Evolutionary conservation across 2,113 vertebrate species (phyloP).

Genomic region (Rallus limicola): DNA sequence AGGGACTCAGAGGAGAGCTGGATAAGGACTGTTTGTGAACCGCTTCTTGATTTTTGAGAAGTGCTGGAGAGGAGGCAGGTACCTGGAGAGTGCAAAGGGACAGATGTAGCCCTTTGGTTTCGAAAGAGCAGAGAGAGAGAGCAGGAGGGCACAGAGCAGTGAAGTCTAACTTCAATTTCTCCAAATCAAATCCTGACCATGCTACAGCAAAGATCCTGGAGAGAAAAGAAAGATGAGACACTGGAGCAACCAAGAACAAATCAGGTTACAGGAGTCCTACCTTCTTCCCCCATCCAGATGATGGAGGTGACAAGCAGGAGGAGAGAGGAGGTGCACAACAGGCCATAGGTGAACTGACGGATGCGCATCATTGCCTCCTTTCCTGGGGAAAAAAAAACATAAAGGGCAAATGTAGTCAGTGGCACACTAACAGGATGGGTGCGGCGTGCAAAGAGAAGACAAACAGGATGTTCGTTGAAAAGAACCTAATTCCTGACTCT

Average conservation of each 20-base stretch:
- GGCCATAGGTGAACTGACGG: accelerated
- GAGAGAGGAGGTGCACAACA: neutral
- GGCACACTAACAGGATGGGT: neutral
- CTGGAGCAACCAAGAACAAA: neutral
- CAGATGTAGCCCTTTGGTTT: neutral
- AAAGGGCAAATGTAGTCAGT: neutral
- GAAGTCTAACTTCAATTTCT: neutral
- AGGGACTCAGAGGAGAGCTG: too few species aligned
- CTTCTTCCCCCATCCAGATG: neutral
- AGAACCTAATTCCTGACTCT: neutral
- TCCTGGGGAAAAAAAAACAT: neutral
- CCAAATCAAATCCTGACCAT: neutral
- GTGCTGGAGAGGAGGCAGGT: neutral
- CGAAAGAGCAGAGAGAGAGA: neutral
- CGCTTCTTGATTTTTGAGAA: neutral
- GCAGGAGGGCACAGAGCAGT: neutral
- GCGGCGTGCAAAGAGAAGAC: too few species aligned
- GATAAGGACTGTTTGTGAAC: neutral
- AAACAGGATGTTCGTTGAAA: neutral
- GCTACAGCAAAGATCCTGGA: neutral
- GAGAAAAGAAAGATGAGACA: neutral
- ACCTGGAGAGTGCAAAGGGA: neutral
- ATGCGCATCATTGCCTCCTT: accelerated
- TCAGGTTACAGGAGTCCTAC: neutral
- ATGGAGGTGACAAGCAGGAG: neutral